Percentiles rank a stretch among this genome's conserved stretches.
These are phyloP conservation scores for Carassius auratus DNA, from an alignment of 2,113 vertebrate genomes.

Conservation along the genomic window DNA sequence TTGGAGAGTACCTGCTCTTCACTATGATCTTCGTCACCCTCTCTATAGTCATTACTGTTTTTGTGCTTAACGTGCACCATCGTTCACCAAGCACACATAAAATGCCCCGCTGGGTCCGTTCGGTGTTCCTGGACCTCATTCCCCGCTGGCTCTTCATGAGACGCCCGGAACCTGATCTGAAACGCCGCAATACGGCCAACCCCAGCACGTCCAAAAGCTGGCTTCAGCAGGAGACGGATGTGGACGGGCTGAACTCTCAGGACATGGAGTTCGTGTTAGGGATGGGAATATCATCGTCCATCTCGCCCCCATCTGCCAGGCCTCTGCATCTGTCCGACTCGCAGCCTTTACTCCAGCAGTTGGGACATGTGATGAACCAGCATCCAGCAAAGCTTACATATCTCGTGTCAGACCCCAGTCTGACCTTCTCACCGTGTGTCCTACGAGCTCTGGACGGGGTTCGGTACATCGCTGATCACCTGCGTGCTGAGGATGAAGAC, in stretches of 20 bases:
- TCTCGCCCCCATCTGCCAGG: slow-evolving; percentile 1
- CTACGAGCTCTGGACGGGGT: slow-evolving; percentile 86
- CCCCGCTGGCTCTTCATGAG: slow-evolving; percentile 59
- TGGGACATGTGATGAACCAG: slow-evolving; percentile 39
- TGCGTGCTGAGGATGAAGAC: slow-evolving; percentile 87
- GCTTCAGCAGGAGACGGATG: slow-evolving; percentile 52
- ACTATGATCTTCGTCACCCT: too few species aligned
- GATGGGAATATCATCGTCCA: slow-evolving; percentile 1
- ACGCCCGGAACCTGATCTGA: slow-evolving; percentile 44
- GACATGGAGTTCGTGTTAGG: slow-evolving; percentile 26
- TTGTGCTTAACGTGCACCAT: too few species aligned
- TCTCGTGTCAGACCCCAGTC: background rate
- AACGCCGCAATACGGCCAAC: background rate
- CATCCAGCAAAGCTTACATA: background rate
- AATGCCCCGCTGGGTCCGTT: slow-evolving; percentile 74
- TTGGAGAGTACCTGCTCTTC: too few species aligned
- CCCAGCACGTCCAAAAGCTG: slow-evolving; percentile 55
- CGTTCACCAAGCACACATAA: too few species aligned
- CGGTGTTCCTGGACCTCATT: slow-evolving; percentile 54
- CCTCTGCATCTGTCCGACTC: slow-evolving; percentile 41
- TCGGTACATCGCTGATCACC: slow-evolving; percentile 88
- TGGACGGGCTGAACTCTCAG: slow-evolving; percentile 28
- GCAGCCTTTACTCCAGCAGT: slow-evolving; percentile 39
- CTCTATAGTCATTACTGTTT: too few species aligned
- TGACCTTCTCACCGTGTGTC: slow-evolving; percentile 73